Base-by-base conservation (phyloP, 2,113 vertebrate species). In the Bathybates hornii region DNA sequence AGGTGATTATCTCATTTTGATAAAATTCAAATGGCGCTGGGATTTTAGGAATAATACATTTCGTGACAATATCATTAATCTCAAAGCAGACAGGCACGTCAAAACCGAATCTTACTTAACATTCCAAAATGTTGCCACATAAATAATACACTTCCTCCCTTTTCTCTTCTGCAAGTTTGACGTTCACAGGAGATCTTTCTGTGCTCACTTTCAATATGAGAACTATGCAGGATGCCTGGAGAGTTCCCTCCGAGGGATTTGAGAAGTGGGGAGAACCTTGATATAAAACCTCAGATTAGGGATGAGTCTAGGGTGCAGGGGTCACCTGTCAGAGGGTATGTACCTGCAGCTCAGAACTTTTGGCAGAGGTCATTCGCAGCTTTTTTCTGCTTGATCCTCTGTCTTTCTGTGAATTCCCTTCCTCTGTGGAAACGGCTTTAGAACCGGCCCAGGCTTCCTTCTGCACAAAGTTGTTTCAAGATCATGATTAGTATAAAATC, bases 291-390 rank as follows among this genome's bases (percentile, higher is more conserved):
- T 85, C 11, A 83, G 83, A 85, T 92, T 84, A 88, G 86, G 71
- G 19, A 54, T 19, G 38, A 89, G 61, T 86, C 68, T 56, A 63
- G 53, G 73, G 41, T 48, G 84, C 80, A n/a, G 57, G 56, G 91
- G 54, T 85, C 86, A 92, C 88, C 89, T 90, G 76, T 91, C 83
- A 87, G 80, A 68, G 86, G 84, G 83, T 53, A 83, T 80, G 61
- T 92, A 97, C 96, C 96, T 96, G 94, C 53, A 91, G 90, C 61
- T 93, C 89, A 52, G 79, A 54, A 80, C 34, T 89, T 91, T 90
- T 94, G 29, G 83, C 85, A 78, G 90, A 81, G 68, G 85, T 85
- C 45, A 6, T 48, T 27, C 10, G 86, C 17, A 16, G 52, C 19
- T 90, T 68, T 27, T 80, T 63, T 76, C 82, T 66, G 79, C 53